Conservation (phyloP, 2,797 vertebrate genomes). For the Esox lucius region DNA sequence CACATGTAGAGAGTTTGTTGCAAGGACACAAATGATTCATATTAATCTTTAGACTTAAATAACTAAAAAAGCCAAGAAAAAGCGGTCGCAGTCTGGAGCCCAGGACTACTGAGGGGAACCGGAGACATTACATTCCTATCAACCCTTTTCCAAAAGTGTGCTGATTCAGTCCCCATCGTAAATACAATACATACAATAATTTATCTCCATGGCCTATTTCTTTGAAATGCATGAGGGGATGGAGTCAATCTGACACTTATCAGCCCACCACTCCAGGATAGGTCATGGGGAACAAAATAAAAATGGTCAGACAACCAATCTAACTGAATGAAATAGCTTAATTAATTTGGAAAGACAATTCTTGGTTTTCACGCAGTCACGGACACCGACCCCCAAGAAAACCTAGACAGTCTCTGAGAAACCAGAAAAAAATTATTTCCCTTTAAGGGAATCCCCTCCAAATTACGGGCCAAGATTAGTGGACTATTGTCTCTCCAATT, state of each 20-base stretch:
- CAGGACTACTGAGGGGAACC: not conserved
- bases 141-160: not conserved
- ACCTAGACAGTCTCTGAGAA: not conserved
- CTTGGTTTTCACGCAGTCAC: not conserved
- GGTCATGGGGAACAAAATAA: not conserved
- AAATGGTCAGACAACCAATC: not conserved
- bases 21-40: too few relatives aligned
- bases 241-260: not conserved
- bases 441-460: not conserved
- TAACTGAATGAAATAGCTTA: not conserved
- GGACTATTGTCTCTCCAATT: constrained; percentile 43
- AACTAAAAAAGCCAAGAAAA: too few relatives aligned
- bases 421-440: not conserved
- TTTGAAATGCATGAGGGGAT: not conserved
- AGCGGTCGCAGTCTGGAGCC: too few relatives aligned
- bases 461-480: constrained; percentile 33
- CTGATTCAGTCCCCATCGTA: not conserved
- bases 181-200: not conserved
- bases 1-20: too few relatives aligned
- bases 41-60: too few relatives aligned
- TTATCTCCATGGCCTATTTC: not conserved
- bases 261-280: not conserved
- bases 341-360: not conserved
- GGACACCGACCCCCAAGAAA: not conserved
- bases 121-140: not conserved